Percentiles rank a stretch among this genome's conserved stretches.
These are phyloP conservation scores for Sinocyclocheilus grahami DNA, from an alignment of 2,113 vertebrate species.

Conservation along the genomic window DNA sequence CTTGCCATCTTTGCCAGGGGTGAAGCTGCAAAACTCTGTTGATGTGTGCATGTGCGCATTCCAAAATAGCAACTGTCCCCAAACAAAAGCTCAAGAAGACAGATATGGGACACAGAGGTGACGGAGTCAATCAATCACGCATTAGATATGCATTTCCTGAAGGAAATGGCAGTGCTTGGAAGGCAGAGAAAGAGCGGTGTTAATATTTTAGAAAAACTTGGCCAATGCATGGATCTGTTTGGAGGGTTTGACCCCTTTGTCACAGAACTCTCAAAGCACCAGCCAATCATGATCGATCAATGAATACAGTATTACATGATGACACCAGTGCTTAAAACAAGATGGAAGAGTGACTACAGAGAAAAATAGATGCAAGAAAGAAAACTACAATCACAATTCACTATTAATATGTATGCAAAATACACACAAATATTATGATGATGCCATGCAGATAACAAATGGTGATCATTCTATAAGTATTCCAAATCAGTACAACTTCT, in stretches of 20 bases:
- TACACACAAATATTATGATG: background rate
- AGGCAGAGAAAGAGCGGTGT: background rate
- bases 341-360: background rate
- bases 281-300: background rate
- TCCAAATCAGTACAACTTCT: background rate
- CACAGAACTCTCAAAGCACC: background rate
- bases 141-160: slow-evolving; percentile 8
- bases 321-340: background rate
- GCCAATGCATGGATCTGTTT: background rate
- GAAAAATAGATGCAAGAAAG: background rate
- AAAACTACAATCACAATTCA: background rate
- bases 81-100: slow-evolving; percentile 37
- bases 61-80: slow-evolving; percentile 21
- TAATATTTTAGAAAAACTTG: background rate
- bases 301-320: background rate
- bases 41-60: slow-evolving; percentile 20
- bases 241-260: background rate
- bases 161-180: background rate
- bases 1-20: slow-evolving; percentile 43
- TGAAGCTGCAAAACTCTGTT: slow-evolving; percentile 29
- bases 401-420: background rate
- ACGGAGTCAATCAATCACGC: slow-evolving; percentile 9
- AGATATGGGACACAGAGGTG: slow-evolving; percentile 26
- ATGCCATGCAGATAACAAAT: background rate
- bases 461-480: background rate